Conservation (phyloP, 2,113 vertebrate species). For the Okapia johnstoni region DNA sequence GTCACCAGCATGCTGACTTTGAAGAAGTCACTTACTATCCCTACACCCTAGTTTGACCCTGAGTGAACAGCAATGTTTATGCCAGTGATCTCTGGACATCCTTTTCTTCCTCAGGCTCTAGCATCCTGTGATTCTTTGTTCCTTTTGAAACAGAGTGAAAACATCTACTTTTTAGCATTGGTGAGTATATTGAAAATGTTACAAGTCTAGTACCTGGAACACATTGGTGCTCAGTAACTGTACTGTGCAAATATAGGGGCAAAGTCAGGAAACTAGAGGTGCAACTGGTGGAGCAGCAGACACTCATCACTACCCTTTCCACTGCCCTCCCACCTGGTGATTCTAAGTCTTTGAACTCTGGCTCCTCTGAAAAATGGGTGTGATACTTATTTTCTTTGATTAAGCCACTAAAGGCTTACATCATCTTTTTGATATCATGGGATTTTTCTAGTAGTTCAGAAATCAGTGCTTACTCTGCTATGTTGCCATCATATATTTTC, state of each 20-base stretch:
- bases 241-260: background rate
- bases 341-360: background rate
- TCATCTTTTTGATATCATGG: background rate
- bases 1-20: background rate
- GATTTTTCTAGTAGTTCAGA: background rate
- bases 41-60: background rate
- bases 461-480: background rate
- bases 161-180: background rate
- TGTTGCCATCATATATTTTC: background rate
- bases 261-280: background rate
- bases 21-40: background rate
- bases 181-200: background rate
- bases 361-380: background rate
- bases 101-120: background rate
- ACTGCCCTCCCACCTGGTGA: background rate
- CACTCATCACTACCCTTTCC: background rate
- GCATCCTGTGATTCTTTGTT: background rate
- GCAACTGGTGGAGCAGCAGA: background rate
- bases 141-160: background rate
- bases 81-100: background rate
- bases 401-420: background rate
- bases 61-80: background rate
- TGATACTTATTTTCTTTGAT: background rate
- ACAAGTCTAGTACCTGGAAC: background rate
- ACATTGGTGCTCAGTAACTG: background rate